These are phyloP conservation scores for Turritopsis dohrnii DNA, from an alignment of 30 jellyfish, hydroid and myxozoan species.

Conservation along the genomic window DNA sequence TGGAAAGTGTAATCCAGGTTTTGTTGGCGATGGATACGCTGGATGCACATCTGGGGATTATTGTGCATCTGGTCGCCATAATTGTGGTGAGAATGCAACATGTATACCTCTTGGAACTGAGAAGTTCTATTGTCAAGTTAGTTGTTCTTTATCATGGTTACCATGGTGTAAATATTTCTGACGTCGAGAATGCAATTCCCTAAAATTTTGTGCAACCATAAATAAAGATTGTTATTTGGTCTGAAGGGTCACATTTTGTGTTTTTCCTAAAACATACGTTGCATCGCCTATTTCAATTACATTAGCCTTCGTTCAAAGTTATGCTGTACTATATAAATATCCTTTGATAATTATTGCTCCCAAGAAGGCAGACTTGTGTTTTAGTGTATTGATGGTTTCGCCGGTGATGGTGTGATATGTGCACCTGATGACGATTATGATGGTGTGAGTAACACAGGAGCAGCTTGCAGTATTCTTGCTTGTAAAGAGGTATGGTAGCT, in stretches of 20 bases:
- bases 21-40: constrained; percentile 86
- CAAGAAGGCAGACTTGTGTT: no score
- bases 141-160: not conserved
- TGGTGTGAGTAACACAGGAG: constrained; percentile 55
- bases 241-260: no score
- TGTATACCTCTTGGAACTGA: constrained; percentile 66
- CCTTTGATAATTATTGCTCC: no score
- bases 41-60: constrained; percentile 90
- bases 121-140: constrained; percentile 61
- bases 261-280: no score
- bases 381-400: constrained; percentile 90
- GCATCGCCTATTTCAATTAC: no score
- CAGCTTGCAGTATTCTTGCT: constrained; percentile 58
- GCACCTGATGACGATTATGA: constrained; percentile 84
- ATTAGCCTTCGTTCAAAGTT: no score
- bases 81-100: constrained; percentile 52
- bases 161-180: no score
- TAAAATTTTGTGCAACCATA: not conserved
- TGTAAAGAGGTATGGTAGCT: constrained; percentile 57
- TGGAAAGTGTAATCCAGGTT: constrained; percentile 93
- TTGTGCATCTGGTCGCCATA: constrained; percentile 51
- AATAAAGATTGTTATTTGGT: no score
- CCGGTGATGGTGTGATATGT: constrained; percentile 85
- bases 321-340: no score
- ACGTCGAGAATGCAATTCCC: no score